These are phyloP conservation scores for Proisotoma minuta DNA, from an alignment of 2,888 invertebrate genomes.

Conservation along the genomic window DNA sequence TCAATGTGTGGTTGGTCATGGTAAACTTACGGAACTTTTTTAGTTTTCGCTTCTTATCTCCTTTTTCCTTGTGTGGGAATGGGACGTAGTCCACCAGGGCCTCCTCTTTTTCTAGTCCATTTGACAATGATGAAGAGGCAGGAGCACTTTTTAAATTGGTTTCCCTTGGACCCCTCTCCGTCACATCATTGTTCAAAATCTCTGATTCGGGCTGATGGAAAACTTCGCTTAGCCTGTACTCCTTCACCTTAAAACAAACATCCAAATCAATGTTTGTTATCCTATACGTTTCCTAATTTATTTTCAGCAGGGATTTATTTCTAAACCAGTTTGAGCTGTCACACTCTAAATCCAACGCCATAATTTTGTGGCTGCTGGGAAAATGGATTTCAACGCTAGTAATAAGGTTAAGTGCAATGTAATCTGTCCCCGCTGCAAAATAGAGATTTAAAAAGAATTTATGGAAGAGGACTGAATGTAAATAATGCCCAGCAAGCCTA, in stretches of 20 bases:
- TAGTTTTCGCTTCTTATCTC: conserved; percentile 43
- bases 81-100: conserved; percentile 43
- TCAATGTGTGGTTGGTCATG: no score
- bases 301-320: conserved; percentile 1
- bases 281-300: no score
- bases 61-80: conserved; percentile 40
- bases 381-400: no score
- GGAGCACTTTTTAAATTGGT: conserved; percentile 45
- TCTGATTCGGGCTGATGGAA: conserved; percentile 68
- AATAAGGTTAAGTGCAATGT: conserved; percentile 16
- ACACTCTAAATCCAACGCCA: neutral
- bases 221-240: conserved; percentile 80
- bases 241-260: conserved; percentile 81
- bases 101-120: conserved; percentile 24
- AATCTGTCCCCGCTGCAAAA: conserved; percentile 10
- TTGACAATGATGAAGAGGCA: conserved; percentile 44
- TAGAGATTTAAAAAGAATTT: conserved; percentile 16
- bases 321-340: neutral
- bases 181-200: conserved; percentile 55
- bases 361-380: neutral
- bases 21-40: conserved; percentile 43
- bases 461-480: conserved; percentile 11
- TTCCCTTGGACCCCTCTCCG: conserved; percentile 60
- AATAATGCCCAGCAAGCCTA: conserved; percentile 7
- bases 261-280: no score